Conservation (phyloP, 2,888 invertebrate species). For the Clunio marinus region DNA sequence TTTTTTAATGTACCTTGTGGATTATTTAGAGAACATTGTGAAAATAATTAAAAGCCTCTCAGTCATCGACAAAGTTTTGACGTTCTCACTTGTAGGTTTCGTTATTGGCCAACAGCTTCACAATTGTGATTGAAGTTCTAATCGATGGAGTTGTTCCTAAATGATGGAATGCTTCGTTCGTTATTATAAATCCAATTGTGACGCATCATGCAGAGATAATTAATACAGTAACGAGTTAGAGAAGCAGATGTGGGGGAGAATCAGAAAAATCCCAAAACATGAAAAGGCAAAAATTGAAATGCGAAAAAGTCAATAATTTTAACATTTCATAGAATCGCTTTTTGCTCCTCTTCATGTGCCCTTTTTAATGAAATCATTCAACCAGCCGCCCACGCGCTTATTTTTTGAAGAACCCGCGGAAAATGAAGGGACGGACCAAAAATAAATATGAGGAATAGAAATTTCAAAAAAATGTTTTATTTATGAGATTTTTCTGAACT, state of each 20-base stretch:
- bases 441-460: slow-evolving; percentile 12
- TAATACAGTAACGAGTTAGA: background rate
- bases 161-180: too few species aligned
- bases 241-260: background rate
- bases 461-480: slow-evolving; percentile 31
- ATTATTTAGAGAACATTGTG: background rate
- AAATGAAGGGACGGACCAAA: background rate
- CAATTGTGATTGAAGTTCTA: too few species aligned
- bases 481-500: slow-evolving; percentile 18
- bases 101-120: too few species aligned
- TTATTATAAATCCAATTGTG: slow-evolving; percentile 17
- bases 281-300: background rate
- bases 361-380: slow-evolving; percentile 15
- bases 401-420: background rate
- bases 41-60: too few species aligned
- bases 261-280: background rate
- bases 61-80: background rate
- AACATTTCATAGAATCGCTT: background rate
- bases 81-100: too few species aligned
- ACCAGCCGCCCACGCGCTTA: slow-evolving; percentile 8
- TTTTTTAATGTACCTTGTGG: background rate
- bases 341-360: background rate
- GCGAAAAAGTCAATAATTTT: slow-evolving; percentile 17
- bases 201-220: slow-evolving; percentile 13
- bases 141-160: too few species aligned